phyloP scores from a whole-genome alignment of 2,113 vertebrate genomes.

The Vulpes vulpes region DNA sequence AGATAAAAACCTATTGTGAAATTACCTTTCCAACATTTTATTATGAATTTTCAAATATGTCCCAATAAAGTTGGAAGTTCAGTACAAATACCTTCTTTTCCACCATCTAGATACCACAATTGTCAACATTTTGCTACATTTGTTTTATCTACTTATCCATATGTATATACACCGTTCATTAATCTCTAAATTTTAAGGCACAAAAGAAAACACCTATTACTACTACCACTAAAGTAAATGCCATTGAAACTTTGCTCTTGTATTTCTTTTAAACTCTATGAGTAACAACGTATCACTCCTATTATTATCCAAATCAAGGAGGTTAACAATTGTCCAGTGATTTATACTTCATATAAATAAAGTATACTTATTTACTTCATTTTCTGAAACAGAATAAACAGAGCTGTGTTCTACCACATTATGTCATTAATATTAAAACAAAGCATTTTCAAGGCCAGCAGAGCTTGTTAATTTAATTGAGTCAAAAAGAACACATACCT shows the following conservation, averaged over 20 bases:
- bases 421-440: not conserved
- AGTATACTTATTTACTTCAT: not conserved
- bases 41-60: not conserved
- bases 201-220: not conserved
- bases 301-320: constrained; percentile 27
- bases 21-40: constrained; percentile 27
- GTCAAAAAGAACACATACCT: constrained; percentile 89
- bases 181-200: not conserved
- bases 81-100: not conserved
- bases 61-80: not conserved
- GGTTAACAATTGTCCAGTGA: not conserved
- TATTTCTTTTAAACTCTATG: not conserved
- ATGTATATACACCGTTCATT: not conserved
- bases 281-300: constrained; percentile 29
- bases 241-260: not conserved
- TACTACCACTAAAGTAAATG: not conserved
- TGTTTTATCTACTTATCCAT: not conserved
- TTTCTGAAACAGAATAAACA: not conserved
- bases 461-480: not conserved
- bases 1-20: not conserved
- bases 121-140: not conserved
- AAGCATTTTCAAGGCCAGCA: not conserved
- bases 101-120: not conserved
- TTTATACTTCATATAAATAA: not conserved
- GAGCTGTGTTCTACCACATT: not conserved